Evolutionary conservation across 2,888 invertebrate genomes (phyloP).

Genomic region (Teleiodes luculella): DNA sequence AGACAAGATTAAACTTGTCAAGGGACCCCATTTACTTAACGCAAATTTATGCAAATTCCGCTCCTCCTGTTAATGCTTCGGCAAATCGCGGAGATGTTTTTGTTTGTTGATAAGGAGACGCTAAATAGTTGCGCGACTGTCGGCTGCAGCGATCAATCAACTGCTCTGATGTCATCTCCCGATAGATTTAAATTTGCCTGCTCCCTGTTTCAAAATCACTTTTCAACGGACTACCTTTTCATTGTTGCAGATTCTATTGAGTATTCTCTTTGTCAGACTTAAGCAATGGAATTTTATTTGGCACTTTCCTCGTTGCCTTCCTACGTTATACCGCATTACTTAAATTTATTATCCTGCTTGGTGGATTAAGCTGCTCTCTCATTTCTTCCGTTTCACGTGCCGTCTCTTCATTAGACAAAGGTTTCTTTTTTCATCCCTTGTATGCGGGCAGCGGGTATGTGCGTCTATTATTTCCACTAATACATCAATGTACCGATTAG

Average conservation of each 20-base stretch:
- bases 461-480: conserved; percentile 42
- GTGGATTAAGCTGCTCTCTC: conserved; percentile 31
- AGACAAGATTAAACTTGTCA: conserved; percentile 78
- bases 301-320: conserved; percentile 6
- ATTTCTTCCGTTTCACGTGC: conserved; percentile 14
- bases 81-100: conserved; percentile 58
- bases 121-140: conserved; percentile 29
- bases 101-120: conserved; percentile 43
- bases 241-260: conserved; percentile 3
- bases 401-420: conserved; percentile 28
- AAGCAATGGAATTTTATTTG: conserved; percentile 8
- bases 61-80: conserved; percentile 56
- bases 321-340: conserved; percentile 29
- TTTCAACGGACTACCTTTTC: neutral
- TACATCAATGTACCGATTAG: conserved; percentile 63
- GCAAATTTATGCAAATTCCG: conserved; percentile 77
- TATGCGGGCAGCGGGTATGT: conserved; percentile 9
- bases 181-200: neutral
- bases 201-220: neutral
- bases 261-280: conserved; percentile 2
- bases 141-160: conserved; percentile 18
- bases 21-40: conserved; percentile 76
- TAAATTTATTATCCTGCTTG: conserved; percentile 37
- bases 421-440: conserved; percentile 24
- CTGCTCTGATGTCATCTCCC: neutral